Percentiles rank a stretch among this genome's conserved stretches.
Conservation (phyloP, 2,888 invertebrate genomes). For the Hemithea aestivaria region DNA sequence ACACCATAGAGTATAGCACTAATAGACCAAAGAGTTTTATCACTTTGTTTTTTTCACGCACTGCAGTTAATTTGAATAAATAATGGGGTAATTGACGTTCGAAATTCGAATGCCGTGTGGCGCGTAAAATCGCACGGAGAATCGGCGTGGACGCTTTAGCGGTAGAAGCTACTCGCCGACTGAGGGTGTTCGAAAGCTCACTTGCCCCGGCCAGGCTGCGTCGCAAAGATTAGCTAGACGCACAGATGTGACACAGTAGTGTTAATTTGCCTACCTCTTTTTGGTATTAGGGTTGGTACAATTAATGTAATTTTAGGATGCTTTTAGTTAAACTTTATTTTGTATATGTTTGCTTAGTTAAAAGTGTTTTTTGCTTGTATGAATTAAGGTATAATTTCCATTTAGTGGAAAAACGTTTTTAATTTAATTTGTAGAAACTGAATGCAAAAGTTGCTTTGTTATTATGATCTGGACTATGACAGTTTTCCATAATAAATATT, state of each 20-base stretch:
- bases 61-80: slow-evolving; percentile 21
- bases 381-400: no score
- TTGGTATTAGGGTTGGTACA: no score
- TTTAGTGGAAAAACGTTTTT: no score
- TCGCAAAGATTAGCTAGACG: slow-evolving; percentile 51
- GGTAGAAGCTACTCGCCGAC: slow-evolving; percentile 55
- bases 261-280: no score
- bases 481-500: no score
- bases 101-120: slow-evolving; percentile 47
- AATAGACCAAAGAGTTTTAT: neutral
- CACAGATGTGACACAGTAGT: slow-evolving; percentile 22
- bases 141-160: slow-evolving; percentile 22
- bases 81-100: slow-evolving; percentile 36
- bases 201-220: slow-evolving; percentile 66
- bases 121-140: slow-evolving; percentile 31
- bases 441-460: no score
- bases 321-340: no score
- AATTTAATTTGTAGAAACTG: no score
- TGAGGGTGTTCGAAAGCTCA: slow-evolving; percentile 65
- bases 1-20: slow-evolving; percentile 5
- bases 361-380: no score
- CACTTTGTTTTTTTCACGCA: slow-evolving; percentile 22
- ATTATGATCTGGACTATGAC: no score
- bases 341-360: no score
- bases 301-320: no score